Base-by-base conservation (phyloP, 2,888 invertebrate genomes). In the Lamproptera curius region DNA sequence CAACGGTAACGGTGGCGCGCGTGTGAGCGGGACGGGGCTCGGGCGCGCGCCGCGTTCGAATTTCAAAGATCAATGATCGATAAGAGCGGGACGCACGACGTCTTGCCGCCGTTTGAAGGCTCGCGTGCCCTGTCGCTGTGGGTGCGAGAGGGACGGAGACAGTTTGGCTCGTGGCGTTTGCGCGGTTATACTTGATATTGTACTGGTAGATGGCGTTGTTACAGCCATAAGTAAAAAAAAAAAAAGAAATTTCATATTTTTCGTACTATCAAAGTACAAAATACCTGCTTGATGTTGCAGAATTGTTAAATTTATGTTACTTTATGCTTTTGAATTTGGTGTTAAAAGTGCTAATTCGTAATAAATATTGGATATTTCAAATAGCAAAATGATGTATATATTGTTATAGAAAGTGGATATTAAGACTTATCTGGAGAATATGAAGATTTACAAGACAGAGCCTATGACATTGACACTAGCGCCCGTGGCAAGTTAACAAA, bases 11-110 rank as follows among this genome's bases (percentile, higher is more conserved):
- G 58, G 67, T 64, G 56, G 64, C 62, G 70, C 66, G 71, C 70
- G 76, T 69, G 85, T 65, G 75, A 59, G 76, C 84, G 75, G 62
- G 76, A 62, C 65, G 65, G 70, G 70, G 71, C 72, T 67, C 70
- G 73, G 70, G 70, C 70, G 76, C 76, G 82, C 85, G 80, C 82
- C 80, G 80, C 79, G 76, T 77, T 80, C 81, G 79, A 81, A 83
- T 80, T 84, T 83, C 76, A 80, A 84, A 86, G 87, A 87, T 85
- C 87, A 86, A 84, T 85, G 87, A 84, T 86, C 87, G 84, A 83
- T 83, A 81, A 76, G 75, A 82, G 69, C 61, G 76, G 73, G 78
- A 77, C 73, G 74, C 69, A 73, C 73, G 76, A 70, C 74, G 59
- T 62, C 64, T 63, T 62, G 60, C 53, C 38, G 63, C 34, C 55